Evolutionary conservation across 2,113 vertebrate genomes (phyloP).

Genomic region (Heterotis niloticus): DNA sequence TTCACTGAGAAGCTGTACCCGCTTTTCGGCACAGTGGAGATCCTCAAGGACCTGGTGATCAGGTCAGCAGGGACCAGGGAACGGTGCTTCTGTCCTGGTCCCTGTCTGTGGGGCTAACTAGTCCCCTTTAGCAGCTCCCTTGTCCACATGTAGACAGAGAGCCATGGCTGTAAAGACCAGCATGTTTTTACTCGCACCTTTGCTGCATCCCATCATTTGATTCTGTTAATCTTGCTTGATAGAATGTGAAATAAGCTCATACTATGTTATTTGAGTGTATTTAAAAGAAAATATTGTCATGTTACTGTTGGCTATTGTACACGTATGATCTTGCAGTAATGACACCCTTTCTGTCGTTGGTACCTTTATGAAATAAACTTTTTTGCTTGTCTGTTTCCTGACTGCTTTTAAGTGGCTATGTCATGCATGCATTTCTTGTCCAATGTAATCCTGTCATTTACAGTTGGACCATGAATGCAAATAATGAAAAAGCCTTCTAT

Average conservation of each 20-base stretch:
- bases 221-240: conserved; percentile 23
- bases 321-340: conserved; percentile 28
- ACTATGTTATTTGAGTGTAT: conserved; percentile 4
- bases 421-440: neutral
- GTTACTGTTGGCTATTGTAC: conserved; percentile 25
- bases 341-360: conserved; percentile 25
- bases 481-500: conserved; percentile 11
- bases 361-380: conserved; percentile 17
- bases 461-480: neutral
- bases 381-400: conserved; percentile 2
- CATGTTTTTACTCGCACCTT: neutral
- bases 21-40: conserved; percentile 66
- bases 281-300: conserved; percentile 21
- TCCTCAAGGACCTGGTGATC: conserved; percentile 60
- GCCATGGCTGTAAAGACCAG: conserved; percentile 22
- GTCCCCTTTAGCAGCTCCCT: neutral
- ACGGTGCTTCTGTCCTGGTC: conserved; percentile 62
- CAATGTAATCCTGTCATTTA: neutral
- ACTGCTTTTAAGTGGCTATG: neutral
- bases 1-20: conserved; percentile 67
- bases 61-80: conserved; percentile 46
- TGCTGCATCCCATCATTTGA: conserved; percentile 8
- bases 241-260: conserved; percentile 22
- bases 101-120: conserved; percentile 63
- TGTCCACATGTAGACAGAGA: neutral